phyloP scores from a whole-genome alignment of 2,113 vertebrate genomes.

The Barnardius zonarius region DNA sequence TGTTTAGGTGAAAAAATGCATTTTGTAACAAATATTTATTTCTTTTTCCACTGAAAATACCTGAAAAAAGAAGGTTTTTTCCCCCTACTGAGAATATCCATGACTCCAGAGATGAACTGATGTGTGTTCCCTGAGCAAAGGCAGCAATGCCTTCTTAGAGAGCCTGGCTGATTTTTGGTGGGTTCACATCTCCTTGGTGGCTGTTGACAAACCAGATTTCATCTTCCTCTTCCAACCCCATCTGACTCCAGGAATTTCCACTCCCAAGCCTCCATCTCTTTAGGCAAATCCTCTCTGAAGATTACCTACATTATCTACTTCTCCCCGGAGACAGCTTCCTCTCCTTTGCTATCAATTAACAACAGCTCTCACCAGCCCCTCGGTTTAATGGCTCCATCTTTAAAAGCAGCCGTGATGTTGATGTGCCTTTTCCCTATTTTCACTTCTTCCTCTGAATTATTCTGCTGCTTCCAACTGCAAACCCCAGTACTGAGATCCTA shows the following conservation, averaged over 20 bases:
- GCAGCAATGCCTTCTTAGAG: not conserved
- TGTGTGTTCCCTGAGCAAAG: not conserved
- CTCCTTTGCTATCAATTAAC: conserved; percentile 45
- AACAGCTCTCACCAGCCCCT: not conserved
- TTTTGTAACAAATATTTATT: not conserved
- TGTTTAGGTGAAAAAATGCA: not conserved
- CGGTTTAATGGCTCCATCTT: not conserved
- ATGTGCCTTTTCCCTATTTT: not conserved
- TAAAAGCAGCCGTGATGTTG: not conserved
- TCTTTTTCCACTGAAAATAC: not conserved
- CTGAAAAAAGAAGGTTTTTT: not conserved
- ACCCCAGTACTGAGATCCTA: not conserved
- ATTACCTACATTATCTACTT: conserved; percentile 56
- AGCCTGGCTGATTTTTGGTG: not conserved
- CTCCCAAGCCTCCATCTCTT: conserved; percentile 24
- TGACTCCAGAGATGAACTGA: not conserved
- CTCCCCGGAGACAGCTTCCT: conserved; percentile 27
- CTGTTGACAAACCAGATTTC: conserved; percentile 28
- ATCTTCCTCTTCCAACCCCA: not conserved
- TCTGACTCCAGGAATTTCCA: conserved; percentile 5
- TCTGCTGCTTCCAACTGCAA: not conserved
- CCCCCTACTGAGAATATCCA: not conserved
- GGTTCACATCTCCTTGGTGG: not conserved
- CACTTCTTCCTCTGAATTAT: not conserved
- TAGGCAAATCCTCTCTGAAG: conserved; percentile 62